A percentile compares a stretch with the other conserved stretches of the same genome.
Conservation (phyloP, 2,888 invertebrate species). For the Campoplex nolae region DNA sequence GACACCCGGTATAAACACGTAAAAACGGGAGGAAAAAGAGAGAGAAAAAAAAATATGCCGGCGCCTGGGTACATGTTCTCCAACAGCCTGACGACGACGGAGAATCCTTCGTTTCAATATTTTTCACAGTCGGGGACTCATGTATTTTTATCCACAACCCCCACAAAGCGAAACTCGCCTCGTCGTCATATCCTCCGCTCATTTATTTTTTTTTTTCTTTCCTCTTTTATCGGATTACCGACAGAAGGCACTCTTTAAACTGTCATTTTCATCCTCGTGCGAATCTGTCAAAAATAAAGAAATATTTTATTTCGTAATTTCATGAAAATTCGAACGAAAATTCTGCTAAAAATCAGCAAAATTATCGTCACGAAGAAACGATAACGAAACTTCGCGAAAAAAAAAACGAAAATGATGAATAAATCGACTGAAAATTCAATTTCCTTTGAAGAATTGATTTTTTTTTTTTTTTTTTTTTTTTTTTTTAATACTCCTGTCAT, state of each 20-base stretch:
- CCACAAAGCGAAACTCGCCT: constrained; percentile 58
- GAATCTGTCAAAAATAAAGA: neutral
- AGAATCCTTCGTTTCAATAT: constrained; percentile 57
- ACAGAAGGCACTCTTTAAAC: neutral
- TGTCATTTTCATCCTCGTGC: neutral
- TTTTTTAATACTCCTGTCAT: neutral
- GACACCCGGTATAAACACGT: constrained; percentile 10
- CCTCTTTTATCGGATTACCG: neutral
- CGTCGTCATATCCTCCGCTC: constrained; percentile 56
- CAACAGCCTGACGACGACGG: constrained; percentile 52
- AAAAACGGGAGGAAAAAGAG: constrained; percentile 38
- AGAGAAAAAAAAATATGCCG: constrained; percentile 25
- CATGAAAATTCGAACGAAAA: too few species aligned
- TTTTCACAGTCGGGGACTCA: constrained; percentile 38
- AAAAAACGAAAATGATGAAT: too few species aligned
- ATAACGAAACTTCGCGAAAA: too few species aligned
- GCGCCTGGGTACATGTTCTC: constrained; percentile 65
- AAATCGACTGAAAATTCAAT: neutral
- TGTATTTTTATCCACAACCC: constrained; percentile 72
- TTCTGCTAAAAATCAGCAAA: too few species aligned
- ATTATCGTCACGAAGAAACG: too few species aligned
- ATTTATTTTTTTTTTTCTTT: constrained; percentile 27
- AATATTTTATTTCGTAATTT: neutral
- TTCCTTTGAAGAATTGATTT: neutral
- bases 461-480: too few species aligned